phyloP scores from a whole-genome alignment of 2,888 invertebrate genomes.

The Eucera pruinosa region DNA sequence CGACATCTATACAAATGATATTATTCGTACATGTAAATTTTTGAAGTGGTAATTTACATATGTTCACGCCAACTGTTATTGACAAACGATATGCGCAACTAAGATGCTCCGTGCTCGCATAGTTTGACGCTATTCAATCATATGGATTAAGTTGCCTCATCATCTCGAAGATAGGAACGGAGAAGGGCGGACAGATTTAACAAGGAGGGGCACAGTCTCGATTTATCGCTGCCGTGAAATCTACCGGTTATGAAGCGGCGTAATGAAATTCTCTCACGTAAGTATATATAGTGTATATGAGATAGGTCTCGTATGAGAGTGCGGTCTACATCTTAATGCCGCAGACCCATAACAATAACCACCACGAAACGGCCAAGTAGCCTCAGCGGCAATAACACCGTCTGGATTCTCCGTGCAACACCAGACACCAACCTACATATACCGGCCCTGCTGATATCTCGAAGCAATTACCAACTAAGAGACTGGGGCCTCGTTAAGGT shows the following conservation, averaged over 20 bases:
- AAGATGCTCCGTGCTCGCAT: background rate
- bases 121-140: slow-evolving; percentile 63
- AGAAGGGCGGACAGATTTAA: slow-evolving; percentile 67
- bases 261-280: slow-evolving; percentile 79
- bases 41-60: background rate
- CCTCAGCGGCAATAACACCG: slow-evolving; percentile 80
- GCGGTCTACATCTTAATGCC: slow-evolving; percentile 83
- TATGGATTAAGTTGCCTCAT: slow-evolving; percentile 66
- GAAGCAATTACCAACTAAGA: slow-evolving; percentile 83
- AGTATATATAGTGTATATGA: slow-evolving; percentile 62
- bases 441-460: slow-evolving; percentile 78
- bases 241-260: slow-evolving; percentile 78
- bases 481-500: slow-evolving; percentile 82
- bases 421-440: slow-evolving; percentile 69
- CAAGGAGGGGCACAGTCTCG: slow-evolving; percentile 76
- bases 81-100: background rate
- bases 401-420: slow-evolving; percentile 76
- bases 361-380: slow-evolving; percentile 80
- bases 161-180: slow-evolving; percentile 50
- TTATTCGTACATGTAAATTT: too few relatives aligned
- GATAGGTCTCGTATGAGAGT: slow-evolving; percentile 74
- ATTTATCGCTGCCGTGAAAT: slow-evolving; percentile 78
- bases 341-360: slow-evolving; percentile 83
- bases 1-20: too few relatives aligned
- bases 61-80: background rate